Evolutionary conservation across 2,113 vertebrate species (phyloP).

Genomic region (Tauraco erythrolophus): DNA sequence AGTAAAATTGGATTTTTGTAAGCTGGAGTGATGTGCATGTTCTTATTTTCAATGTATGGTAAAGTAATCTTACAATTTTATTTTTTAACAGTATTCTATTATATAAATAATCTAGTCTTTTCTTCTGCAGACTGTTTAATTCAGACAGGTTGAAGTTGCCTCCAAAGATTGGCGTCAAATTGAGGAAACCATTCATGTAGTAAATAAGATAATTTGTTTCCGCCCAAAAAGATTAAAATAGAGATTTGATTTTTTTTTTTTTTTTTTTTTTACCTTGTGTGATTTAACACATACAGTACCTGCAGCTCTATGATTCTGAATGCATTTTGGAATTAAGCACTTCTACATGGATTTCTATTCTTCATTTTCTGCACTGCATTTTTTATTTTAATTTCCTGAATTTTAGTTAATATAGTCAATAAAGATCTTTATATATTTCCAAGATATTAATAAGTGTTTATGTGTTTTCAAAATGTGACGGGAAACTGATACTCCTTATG

Average conservation of each 20-base stretch:
- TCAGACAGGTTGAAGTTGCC: slow-evolving; percentile 81
- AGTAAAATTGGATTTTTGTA: slow-evolving; percentile 78
- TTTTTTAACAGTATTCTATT: slow-evolving; percentile 66
- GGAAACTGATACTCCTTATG: neutral
- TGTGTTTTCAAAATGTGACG: neutral
- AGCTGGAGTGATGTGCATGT: slow-evolving; percentile 52
- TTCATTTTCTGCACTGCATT: neutral
- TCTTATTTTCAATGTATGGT: slow-evolving; percentile 69
- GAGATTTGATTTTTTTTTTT: slow-evolving; percentile 70
- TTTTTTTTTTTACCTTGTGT: slow-evolving; percentile 18
- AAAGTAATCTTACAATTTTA: slow-evolving; percentile 66
- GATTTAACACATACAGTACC: slow-evolving; percentile 72
- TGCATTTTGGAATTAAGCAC: slow-evolving; percentile 40
- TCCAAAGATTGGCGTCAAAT: slow-evolving; percentile 89
- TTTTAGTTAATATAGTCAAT: neutral
- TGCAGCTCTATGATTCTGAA: slow-evolving; percentile 34
- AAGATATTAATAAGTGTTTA: neutral
- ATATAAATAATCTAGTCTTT: slow-evolving; percentile 82
- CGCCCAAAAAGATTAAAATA: slow-evolving; percentile 80
- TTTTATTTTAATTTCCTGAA: neutral
- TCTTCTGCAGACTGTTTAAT: slow-evolving; percentile 80
- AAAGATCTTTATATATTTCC: neutral
- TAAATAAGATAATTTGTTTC: slow-evolving; percentile 90
- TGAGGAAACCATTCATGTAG: slow-evolving; percentile 89
- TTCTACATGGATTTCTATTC: neutral